Base-by-base conservation (phyloP, 2,888 invertebrate genomes). In the Timema cristinae region DNA sequence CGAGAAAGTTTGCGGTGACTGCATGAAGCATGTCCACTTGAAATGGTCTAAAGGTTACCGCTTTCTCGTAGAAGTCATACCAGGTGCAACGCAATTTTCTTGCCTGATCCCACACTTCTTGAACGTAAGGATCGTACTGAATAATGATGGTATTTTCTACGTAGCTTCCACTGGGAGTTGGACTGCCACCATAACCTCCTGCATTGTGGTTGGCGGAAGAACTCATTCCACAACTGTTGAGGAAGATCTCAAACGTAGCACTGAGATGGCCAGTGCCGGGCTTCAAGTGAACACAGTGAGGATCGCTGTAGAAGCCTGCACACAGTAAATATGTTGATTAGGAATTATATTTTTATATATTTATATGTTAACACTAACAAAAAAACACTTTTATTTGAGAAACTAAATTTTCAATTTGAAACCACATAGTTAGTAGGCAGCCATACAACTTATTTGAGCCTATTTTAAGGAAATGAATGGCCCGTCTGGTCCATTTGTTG, bases 1-100 rank as follows among this genome's bases (percentile, higher is more conserved):
- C 96, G 78, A 96, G 88, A 88, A 96, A 96, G 86, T 96, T 96
- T 68, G 96, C 96, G 0, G 95, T 95, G 66, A 96, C 95, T 0
- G 95, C 96, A 81, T 96, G 95, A 77, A 96, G 82, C 94, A 95
- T 96, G 81, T 96, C 96, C 54, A 96, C 96, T 73, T 95, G 94
- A 90, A 96, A 96, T 50, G 96, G 96, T 79, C 95, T 86, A 86
- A 96, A 96, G 59, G 95, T 95, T 72, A 96, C 95, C 2, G 95
- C 93, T 83, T 96, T 96, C 82, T 96, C 96, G 82, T 96, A 96
- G 84, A 94, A 95, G 81, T 96, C 96, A 83, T 96, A 96, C 96
- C 96, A 96, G 51, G 96, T 96, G 83, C 96, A 96, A 73, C 96
- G 88, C 68, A 96, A 83, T 82, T 95, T 94, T 79, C 96, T 88